Conservation (phyloP, 2,113 vertebrate genomes). For the Chroicocephalus ridibundus region DNA sequence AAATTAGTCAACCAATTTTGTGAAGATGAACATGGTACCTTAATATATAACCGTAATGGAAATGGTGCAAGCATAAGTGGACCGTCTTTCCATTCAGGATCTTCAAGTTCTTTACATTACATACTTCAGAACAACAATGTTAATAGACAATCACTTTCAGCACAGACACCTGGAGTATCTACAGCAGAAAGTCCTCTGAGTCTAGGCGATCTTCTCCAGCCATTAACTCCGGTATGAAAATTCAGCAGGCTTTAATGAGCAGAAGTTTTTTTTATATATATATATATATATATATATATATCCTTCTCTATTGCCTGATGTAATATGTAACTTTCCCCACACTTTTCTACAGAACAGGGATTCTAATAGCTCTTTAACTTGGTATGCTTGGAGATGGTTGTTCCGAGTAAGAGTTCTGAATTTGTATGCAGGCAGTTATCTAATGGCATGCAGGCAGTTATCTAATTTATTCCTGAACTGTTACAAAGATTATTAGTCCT, state of each 20-base stretch:
- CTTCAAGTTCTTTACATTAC: constrained; percentile 26
- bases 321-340: neutral
- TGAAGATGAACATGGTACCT: constrained; percentile 87
- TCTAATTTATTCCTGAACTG: neutral
- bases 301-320: neutral
- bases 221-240: constrained; percentile 52
- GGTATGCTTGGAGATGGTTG: neutral
- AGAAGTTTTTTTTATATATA: neutral
- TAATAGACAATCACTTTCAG: constrained; percentile 14
- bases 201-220: neutral
- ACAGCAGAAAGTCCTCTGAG: constrained; percentile 10
- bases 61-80: constrained; percentile 70
- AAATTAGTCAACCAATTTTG: constrained; percentile 90
- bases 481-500: neutral
- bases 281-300: too few relatives aligned
- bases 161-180: constrained; percentile 29
- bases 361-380: neutral
- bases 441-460: neutral
- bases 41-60: constrained; percentile 79
- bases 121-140: constrained; percentile 4
- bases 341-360: neutral
- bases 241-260: neutral
- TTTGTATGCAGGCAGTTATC: neutral
- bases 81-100: neutral
- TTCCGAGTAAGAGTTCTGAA: neutral